A percentile compares a stretch with the other conserved stretches of the same genome.
Conservation (phyloP, 2,888 invertebrate genomes). For the Ectobius pallidus region DNA sequence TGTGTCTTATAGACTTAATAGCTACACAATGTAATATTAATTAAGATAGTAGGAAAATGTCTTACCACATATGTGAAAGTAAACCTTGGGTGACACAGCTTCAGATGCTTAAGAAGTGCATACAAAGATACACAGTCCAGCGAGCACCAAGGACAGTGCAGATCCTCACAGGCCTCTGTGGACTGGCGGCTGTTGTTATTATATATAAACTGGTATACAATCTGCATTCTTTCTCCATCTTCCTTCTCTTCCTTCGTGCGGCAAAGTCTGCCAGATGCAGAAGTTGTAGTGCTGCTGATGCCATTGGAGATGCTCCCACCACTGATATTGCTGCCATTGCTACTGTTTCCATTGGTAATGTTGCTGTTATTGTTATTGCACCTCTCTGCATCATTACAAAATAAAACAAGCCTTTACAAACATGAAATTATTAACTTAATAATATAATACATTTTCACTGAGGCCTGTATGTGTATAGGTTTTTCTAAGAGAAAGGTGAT, state of each 20-base stretch:
- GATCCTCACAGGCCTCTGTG: slow-evolving; percentile 91
- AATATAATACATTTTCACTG: no score
- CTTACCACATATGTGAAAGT: slow-evolving; percentile 89
- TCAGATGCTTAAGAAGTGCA: slow-evolving; percentile 90
- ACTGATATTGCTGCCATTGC: neutral
- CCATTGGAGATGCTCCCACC: neutral
- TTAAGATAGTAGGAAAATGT: no score
- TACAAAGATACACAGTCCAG: slow-evolving; percentile 87
- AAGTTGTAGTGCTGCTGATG: neutral
- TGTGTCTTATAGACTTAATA: no score
- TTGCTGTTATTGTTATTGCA: slow-evolving; percentile 50
- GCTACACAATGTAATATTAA: no score
- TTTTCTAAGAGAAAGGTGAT: no score
- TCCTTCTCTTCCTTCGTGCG: no score
- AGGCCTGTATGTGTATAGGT: no score
- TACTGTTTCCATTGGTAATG: slow-evolving; percentile 18
- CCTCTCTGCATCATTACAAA: slow-evolving; percentile 12
- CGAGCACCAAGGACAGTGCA: slow-evolving; percentile 96
- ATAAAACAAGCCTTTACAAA: neutral
- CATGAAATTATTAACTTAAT: neutral
- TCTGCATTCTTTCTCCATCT: slow-evolving; percentile 64
- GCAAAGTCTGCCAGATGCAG: neutral
- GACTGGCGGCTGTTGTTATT: slow-evolving; percentile 95
- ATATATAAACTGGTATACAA: slow-evolving; percentile 95
- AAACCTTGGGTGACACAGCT: slow-evolving; percentile 91